Percentiles rank a stretch among this genome's conserved stretches.
Evolutionary conservation across 1,140 invertebrate species (phyloP).

Genomic region (Cherax destructor): DNA sequence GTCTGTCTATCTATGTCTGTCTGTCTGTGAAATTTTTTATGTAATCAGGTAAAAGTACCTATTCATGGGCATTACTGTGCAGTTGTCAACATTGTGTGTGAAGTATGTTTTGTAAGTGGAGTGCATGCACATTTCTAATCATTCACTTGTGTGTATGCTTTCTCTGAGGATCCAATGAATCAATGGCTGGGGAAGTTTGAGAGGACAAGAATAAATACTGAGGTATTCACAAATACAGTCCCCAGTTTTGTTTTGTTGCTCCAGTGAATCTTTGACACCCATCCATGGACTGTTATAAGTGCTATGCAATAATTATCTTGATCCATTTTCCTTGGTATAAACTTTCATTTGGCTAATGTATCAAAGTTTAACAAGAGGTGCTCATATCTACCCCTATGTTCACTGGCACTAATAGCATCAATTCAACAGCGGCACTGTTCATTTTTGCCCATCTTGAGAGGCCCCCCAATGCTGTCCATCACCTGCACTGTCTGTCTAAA

Average conservation of each 20-base stretch:
- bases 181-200: neutral
- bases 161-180: neutral
- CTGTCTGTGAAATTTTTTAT: too few relatives aligned
- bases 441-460: neutral
- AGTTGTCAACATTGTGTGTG: too few relatives aligned
- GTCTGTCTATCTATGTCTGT: too few relatives aligned
- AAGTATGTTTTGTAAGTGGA: too few relatives aligned
- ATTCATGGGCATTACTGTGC: too few relatives aligned
- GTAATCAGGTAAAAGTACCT: too few relatives aligned
- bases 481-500: neutral
- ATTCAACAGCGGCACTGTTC: neutral
- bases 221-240: constrained; percentile 19
- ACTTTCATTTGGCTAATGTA: neutral
- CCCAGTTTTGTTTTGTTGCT: constrained; percentile 13
- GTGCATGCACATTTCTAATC: too few relatives aligned
- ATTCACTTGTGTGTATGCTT: neutral
- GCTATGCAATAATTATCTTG: neutral
- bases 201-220: constrained; percentile 36
- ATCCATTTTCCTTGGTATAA: neutral
- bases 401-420: neutral
- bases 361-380: neutral
- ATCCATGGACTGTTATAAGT: constrained; percentile 40
- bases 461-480: neutral
- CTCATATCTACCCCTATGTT: constrained; percentile 4
- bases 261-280: constrained; percentile 36